Evolutionary conservation across 2,888 invertebrate species (phyloP).

Genomic region (Epistrophe grossulariae): DNA sequence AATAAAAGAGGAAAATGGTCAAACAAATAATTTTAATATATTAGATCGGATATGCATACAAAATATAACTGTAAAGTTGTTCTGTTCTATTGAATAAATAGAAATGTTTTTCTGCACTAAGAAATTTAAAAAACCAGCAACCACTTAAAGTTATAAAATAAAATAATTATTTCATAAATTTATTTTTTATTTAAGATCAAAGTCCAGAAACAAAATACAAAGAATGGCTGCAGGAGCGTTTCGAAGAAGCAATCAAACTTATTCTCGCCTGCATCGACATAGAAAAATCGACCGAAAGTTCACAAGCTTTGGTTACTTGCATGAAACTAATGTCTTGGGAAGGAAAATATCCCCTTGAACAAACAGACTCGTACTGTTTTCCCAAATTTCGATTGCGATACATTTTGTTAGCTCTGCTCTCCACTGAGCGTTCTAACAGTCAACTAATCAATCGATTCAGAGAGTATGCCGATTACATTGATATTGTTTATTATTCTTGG

Average conservation of each 20-base stretch:
- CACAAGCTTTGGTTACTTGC: constrained; percentile 88
- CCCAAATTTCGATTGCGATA: constrained; percentile 88
- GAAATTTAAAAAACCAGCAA: too few relatives aligned
- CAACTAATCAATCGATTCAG: constrained; percentile 88
- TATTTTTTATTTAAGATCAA: constrained; percentile 81
- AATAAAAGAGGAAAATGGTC: too few relatives aligned
- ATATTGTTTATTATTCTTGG: constrained; percentile 90
- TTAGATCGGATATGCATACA: too few relatives aligned
- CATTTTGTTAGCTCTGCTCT: constrained; percentile 87
- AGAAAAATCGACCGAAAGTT: constrained; percentile 85
- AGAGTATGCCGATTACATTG: constrained; percentile 90
- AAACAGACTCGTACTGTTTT: constrained; percentile 86
- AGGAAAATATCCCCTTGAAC: constrained; percentile 87
- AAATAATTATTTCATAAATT: too few relatives aligned
- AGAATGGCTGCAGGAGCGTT: constrained; percentile 89
- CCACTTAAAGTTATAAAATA: too few relatives aligned
- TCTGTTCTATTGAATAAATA: too few relatives aligned
- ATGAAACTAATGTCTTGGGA: constrained; percentile 90
- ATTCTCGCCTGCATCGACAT: constrained; percentile 86
- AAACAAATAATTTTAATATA: too few relatives aligned
- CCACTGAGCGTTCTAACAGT: constrained; percentile 86
- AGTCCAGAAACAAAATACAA: constrained; percentile 87
- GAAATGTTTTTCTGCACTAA: too few relatives aligned
- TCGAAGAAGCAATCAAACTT: constrained; percentile 87
- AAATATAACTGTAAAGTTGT: too few relatives aligned